A percentile compares a stretch with the other conserved stretches of the same genome.
Conservation (phyloP, 2,113 vertebrate genomes). For the Muntiacus muntjak region DNA sequence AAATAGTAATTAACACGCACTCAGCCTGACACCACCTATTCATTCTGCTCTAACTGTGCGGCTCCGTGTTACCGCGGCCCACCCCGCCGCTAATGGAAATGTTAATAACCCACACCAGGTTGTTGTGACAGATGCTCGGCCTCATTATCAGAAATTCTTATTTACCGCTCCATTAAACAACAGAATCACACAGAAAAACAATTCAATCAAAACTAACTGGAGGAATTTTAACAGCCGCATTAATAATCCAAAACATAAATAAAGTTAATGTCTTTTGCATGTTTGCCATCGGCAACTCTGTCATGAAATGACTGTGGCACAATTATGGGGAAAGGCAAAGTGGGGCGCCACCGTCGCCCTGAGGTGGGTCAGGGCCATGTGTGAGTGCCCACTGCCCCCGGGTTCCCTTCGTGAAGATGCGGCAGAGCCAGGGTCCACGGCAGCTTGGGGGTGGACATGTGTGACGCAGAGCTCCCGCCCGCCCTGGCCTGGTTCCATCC, state of each 20-base stretch:
- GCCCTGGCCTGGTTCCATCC: fast-evolving
- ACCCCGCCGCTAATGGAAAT: slow-evolving; percentile 88
- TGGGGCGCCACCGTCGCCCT: slow-evolving; percentile 55
- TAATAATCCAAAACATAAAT: slow-evolving; percentile 87
- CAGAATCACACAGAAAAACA: slow-evolving; percentile 83
- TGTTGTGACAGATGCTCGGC: slow-evolving; percentile 88
- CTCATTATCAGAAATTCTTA: slow-evolving; percentile 92
- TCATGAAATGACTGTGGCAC: slow-evolving; percentile 73
- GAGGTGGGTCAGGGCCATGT: neutral
- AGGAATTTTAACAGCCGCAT: slow-evolving; percentile 85
- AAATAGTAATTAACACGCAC: slow-evolving; percentile 85
- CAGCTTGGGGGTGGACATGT: neutral
- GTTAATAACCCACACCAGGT: slow-evolving; percentile 89
- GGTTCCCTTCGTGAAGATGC: neutral
- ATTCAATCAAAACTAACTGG: slow-evolving; percentile 87
- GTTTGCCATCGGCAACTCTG: slow-evolving; percentile 78
- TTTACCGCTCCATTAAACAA: slow-evolving; percentile 93
- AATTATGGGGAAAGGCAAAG: slow-evolving; percentile 77
- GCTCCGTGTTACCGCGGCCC: slow-evolving; percentile 82
- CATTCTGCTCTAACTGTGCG: slow-evolving; percentile 85
- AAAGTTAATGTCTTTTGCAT: slow-evolving; percentile 82
- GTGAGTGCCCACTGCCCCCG: neutral
- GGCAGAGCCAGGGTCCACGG: fast-evolving
- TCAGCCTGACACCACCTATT: slow-evolving; percentile 84
- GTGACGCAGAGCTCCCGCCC: neutral